phyloP scores from a whole-genome alignment of 2,113 vertebrate species.

The Silurus asotus region DNA sequence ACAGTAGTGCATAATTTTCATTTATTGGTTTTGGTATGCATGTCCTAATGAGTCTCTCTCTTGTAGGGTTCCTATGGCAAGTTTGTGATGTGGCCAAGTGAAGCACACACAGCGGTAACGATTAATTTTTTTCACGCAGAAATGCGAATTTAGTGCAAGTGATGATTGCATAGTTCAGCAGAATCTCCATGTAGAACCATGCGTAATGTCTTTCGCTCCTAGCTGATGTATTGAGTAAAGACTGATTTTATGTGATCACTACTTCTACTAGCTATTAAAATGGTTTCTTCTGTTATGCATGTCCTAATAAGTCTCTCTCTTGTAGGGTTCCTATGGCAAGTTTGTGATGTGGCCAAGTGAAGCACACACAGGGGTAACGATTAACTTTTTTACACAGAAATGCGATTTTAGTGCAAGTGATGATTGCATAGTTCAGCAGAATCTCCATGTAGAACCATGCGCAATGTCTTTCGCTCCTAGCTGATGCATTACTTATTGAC shows the following conservation, averaged over 20 bases:
- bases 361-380: background rate
- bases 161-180: slow-evolving; percentile 81
- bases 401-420: slow-evolving; percentile 39
- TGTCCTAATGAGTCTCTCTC: background rate
- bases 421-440: slow-evolving; percentile 82
- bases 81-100: background rate
- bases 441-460: slow-evolving; percentile 61
- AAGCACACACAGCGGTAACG: background rate
- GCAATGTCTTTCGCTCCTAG: slow-evolving; percentile 72
- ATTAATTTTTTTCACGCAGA: background rate
- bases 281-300: no score
- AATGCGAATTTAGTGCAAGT: background rate
- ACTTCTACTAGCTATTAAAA: background rate
- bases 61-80: background rate
- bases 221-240: slow-evolving; percentile 61
- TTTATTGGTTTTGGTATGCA: background rate
- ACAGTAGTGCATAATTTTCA: slow-evolving; percentile 60
- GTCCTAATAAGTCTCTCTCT: background rate
- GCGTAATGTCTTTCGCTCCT: slow-evolving; percentile 71
- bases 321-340: background rate
- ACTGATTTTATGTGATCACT: background rate
- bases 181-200: slow-evolving; percentile 68
- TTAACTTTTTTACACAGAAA: no score
- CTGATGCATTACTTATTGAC: no score
- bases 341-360: background rate